These are phyloP conservation scores for Apotomis betuletana DNA, from an alignment of 2,888 invertebrate genomes.

Conservation along the genomic window DNA sequence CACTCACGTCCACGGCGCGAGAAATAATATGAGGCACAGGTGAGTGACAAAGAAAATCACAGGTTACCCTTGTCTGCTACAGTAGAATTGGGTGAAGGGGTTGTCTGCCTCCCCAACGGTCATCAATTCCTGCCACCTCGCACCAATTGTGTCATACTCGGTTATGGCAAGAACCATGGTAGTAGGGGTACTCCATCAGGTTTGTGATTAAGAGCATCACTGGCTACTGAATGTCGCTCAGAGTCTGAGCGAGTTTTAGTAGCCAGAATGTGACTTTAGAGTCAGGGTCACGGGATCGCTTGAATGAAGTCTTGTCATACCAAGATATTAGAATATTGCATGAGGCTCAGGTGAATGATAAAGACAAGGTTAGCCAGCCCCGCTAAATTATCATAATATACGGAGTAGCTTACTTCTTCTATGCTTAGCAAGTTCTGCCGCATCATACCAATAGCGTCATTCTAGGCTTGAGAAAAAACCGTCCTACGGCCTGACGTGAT, in stretches of 20 bases:
- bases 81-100: constrained; percentile 79
- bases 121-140: constrained; percentile 85
- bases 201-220: constrained; percentile 50
- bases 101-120: constrained; percentile 92
- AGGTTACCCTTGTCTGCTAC: constrained; percentile 71
- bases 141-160: constrained; percentile 92
- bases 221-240: too few species aligned
- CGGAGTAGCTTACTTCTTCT: too few species aligned
- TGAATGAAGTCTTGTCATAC: too few species aligned
- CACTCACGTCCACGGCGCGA: constrained; percentile 90
- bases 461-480: too few species aligned
- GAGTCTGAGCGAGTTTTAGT: too few species aligned
- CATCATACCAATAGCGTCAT: too few species aligned
- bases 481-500: too few species aligned
- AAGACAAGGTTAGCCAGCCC: neutral
- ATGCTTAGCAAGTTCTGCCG: too few species aligned
- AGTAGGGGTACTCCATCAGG: constrained; percentile 91
- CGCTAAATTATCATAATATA: neutral
- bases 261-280: too few species aligned
- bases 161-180: constrained; percentile 96
- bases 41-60: constrained; percentile 50
- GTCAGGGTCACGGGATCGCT: too few species aligned
- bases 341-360: constrained; percentile 88
- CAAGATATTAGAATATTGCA: constrained; percentile 92
- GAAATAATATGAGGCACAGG: constrained; percentile 93